Percentiles rank a stretch among this genome's conserved stretches.
phyloP scores from a whole-genome alignment of 2,888 invertebrate genomes.

The Hyles lineata region DNA sequence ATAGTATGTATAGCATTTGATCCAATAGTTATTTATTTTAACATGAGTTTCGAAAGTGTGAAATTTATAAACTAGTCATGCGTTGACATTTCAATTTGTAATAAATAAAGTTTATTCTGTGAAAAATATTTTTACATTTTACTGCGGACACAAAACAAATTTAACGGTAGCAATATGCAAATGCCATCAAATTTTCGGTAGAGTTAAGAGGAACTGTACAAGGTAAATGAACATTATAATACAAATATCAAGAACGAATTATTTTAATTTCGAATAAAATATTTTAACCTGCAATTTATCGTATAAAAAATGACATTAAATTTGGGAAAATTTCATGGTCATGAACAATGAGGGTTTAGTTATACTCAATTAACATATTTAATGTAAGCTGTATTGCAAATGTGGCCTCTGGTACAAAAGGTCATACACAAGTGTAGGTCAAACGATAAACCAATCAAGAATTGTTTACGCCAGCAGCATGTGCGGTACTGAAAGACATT shows the following conservation, averaged over 20 bases:
- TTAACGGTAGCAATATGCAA: neutral
- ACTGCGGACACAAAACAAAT: neutral
- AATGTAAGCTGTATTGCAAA: neutral
- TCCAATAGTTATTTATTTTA: neutral
- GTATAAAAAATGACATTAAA: neutral
- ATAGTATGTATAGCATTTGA: neutral
- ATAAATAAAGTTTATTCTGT: too few species aligned
- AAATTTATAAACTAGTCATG: too few species aligned
- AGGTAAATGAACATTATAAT: neutral
- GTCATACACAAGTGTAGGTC: slow-evolving; percentile 3
- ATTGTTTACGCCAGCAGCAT: neutral
- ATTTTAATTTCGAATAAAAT: neutral
- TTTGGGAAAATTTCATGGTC: neutral
- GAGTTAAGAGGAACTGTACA: neutral
- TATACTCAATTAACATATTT: neutral
- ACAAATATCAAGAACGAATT: neutral
- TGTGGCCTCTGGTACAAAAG: neutral
- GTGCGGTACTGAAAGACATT: neutral
- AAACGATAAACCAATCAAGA: neutral
- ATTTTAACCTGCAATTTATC: neutral
- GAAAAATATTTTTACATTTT: slow-evolving; percentile 6
- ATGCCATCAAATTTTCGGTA: neutral
- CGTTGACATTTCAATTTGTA: too few species aligned
- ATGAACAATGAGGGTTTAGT: neutral
- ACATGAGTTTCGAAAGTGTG: too few species aligned